Evolutionary conservation across 2,113 vertebrate species (phyloP).

Genomic region (Chinchilla lanigera): DNA sequence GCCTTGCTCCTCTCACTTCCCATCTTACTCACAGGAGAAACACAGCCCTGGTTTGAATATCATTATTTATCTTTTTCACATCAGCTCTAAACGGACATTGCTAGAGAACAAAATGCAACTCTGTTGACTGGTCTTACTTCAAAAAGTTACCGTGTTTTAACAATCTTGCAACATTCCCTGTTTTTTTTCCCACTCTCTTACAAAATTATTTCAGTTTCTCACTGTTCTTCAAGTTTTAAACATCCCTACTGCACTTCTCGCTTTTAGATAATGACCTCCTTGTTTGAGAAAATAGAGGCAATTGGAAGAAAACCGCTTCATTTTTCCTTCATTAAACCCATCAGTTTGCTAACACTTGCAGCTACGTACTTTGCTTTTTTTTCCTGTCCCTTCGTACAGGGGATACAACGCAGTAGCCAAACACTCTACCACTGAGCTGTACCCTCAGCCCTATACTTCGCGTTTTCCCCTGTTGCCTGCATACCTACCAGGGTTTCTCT

Average conservation of each 20-base stretch:
- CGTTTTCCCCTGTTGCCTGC: not conserved
- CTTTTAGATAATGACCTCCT: not conserved
- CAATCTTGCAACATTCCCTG: not conserved
- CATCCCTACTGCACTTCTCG: not conserved
- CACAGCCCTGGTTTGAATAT: not conserved
- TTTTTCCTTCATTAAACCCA: not conserved
- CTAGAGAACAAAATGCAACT: not conserved
- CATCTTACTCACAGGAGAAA: constrained; percentile 33
- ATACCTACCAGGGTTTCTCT: not conserved
- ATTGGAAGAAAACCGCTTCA: not conserved
- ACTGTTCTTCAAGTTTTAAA: not conserved
- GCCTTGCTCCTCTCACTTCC: not conserved
- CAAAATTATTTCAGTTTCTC: not conserved
- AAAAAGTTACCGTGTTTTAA: not conserved
- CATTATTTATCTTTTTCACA: not conserved
- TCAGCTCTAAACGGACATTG: not conserved
- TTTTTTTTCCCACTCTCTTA: not conserved
- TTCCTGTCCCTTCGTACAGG: no score
- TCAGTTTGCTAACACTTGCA: not conserved
- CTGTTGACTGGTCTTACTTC: not conserved
- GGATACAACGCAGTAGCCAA: not conserved
- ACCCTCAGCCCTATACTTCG: not conserved
- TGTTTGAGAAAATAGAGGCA: constrained; percentile 24
- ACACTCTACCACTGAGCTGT: not conserved
- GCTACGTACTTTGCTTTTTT: no score